Base-by-base conservation (phyloP, 2,797 vertebrate genomes). In the Glossophaga mutica region DNA sequence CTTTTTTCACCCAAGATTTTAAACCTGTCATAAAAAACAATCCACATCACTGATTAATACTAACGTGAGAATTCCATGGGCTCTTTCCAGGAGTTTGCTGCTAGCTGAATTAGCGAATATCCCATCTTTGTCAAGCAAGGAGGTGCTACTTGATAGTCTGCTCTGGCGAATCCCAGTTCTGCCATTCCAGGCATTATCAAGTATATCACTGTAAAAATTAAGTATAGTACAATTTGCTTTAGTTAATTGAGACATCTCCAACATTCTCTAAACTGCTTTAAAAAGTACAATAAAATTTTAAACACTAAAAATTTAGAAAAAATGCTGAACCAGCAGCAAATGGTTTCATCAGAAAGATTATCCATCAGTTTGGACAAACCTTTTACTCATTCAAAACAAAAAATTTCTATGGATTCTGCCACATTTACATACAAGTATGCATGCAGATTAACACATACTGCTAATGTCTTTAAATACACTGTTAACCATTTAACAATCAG, bases 21-120 rank as follows among this genome's bases (percentile, higher is more conserved):
- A 88, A 92, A 85, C 19, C 32, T 65, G 4, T 71, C 42, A 73
- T 70, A 90, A 93, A 74, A 78, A 71, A 16, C 22, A 82, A 86
- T 59, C 12, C 9, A 34, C 48, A 79, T 59, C 76, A 71, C 15
- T 94, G 73, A 96, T 95, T 32, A 83, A 83, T 97, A 99, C 99
- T 99, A 96, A 99, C 99, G 99, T 99, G 97, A 99, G 99, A 98
- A 99, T 99, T 97, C 99, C 99, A 19, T 99, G 99, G 9, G 99
- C 99, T 96, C 99, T 98, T 98, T 99, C 99, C 95, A 99, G 98
- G 62, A 99, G 99, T 95, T 99, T 99, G 99, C 99, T 99, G 98
- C 99, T 99, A 96, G 99, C 98, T 0, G 99, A 94, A 96, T 99
- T 99, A 95, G 99, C 97, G 2, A 99, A 99, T 98, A 99, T 99